Evolutionary conservation across 2,797 vertebrate genomes (phyloP).

Genomic region (Remorina albescens): DNA sequence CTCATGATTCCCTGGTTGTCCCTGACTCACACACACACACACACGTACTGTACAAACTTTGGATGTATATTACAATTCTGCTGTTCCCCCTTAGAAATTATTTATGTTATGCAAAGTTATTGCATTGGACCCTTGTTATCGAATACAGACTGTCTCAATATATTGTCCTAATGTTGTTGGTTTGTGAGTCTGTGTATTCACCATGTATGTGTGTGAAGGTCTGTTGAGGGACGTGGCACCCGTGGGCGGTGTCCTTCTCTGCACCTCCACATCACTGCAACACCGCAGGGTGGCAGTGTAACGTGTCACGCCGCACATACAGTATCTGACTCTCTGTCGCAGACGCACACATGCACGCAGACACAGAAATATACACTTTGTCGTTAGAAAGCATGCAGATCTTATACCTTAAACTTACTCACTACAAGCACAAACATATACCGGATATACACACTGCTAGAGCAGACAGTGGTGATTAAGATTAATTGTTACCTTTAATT

Average conservation of each 20-base stretch:
- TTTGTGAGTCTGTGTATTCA: too few relatives aligned
- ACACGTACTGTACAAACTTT: conserved; percentile 34
- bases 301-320: conserved; percentile 37
- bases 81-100: conserved; percentile 52
- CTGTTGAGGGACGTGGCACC: conserved; percentile 68
- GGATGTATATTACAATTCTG: conserved; percentile 39
- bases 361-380: conserved; percentile 19
- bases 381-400: conserved; percentile 41
- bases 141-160: conserved; percentile 33
- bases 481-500: too few relatives aligned
- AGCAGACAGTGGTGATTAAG: background rate
- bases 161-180: conserved; percentile 3
- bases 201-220: conserved; percentile 55
- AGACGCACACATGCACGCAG: background rate
- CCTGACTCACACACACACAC: conserved; percentile 9
- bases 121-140: conserved; percentile 68
- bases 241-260: conserved; percentile 64
- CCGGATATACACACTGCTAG: background rate
- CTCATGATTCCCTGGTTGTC: conserved; percentile 43
- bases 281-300: conserved; percentile 69
- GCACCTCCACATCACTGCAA: conserved; percentile 61
- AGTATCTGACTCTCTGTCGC: conserved; percentile 7
- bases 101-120: conserved; percentile 71
- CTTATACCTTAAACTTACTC: conserved; percentile 19
- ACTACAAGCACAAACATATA: background rate